Base-by-base conservation (phyloP, 2,888 invertebrate genomes). In the Muschampia plurimacula region DNA sequence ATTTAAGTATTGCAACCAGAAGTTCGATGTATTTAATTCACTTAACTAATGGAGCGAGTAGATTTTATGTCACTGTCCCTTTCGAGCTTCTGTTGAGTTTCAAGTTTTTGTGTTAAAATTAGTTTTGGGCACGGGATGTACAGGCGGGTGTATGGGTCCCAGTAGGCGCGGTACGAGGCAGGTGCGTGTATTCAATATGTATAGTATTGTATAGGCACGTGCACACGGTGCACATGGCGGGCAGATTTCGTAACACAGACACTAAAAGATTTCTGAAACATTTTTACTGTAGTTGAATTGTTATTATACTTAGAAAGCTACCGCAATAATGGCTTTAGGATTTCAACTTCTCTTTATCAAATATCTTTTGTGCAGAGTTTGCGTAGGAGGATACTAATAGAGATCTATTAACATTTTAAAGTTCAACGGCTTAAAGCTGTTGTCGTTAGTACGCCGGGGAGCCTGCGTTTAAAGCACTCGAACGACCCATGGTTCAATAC, bases 41-140 rank as follows among this genome's bases (percentile, higher is more conserved):
- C 82, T 83, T 85, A 83, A 80, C 85, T 88, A 91, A 91, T 90
- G 89, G 89, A 86, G 86, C 87, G 88, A 84, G 83, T 87, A 62
- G 60, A 67, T 72, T 72, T 72, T 60, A 72, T 72, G 72, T 67
- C 41, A 59, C 66, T 62, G 62, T 60, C 72, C 67, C 41, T 62
- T 72, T 72, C 32, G 28, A 15, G 72, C 67, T 72, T 72, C 72
- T 72, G 72, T 72, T 41, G 67, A 62, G 66, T 52, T 72, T 72
- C 62, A 67, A 67, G 72, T 67, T 72, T 71, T 72, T 72, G 49
- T 59, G 71, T 66, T 67, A 72, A 72, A 72, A 67, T 72, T 67
- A 67, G 67, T 60, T 72, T 67, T 72, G 22, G 60, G 60, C 66
- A 28, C 66, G 49, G 22, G 64, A 36, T 55, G 70, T 57, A 49